Evolutionary conservation across 37 sponge, comb jelly and placozoan species (phyloP), one percentile per base, ranked within the genome.

Genomic region (Bolinopsis microptera): DNA sequence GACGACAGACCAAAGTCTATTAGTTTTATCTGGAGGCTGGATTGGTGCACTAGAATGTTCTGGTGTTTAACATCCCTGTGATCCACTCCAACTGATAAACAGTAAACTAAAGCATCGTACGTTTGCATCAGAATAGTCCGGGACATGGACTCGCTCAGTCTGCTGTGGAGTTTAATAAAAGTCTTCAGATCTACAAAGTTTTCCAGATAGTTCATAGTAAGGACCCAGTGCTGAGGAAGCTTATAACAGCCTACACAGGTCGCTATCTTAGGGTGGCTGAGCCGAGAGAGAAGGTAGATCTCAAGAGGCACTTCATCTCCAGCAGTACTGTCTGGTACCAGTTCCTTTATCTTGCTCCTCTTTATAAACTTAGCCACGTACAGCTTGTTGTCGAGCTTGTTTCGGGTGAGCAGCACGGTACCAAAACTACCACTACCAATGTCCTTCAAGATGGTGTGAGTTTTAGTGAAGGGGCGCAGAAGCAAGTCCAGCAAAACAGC

Each of bases 391-490:
- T 41, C 36, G 26, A 41, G 30, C 26, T 86, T 86, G 61, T 86
- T 39, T n/a, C 90, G 41, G n/a, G 90, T 86, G 0, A 86, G 61
- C 36, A 86, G 61, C 22, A 86, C 90, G 34, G 90, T 86, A 23
- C 90, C 90, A 27, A 86, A 86, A 86, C 90, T 86, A 0, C 90
- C 90, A 39, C 61, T 41, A 3, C 90, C 90, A 30, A 86, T 86
- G 61, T 86, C 90, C 90, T 86, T 86, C 61, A 86, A 38, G 61
- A 86, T 86, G 90, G 90, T n/a, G 90, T 86, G 61, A n/a, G 90
- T 41, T 23, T 41, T 86, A 48, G 90, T 86, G 61, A 86, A 86
- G 48, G 90, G 90, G 26, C 61, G 90, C 2, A 86, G 90, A 5
- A 86, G 90, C 26, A 86, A 30, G 24, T 86, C 90, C 61, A 86